Percentiles rank a stretch among this genome's conserved stretches.
Conservation (phyloP, 2,797 vertebrate genomes). For the Lophius americanus region DNA sequence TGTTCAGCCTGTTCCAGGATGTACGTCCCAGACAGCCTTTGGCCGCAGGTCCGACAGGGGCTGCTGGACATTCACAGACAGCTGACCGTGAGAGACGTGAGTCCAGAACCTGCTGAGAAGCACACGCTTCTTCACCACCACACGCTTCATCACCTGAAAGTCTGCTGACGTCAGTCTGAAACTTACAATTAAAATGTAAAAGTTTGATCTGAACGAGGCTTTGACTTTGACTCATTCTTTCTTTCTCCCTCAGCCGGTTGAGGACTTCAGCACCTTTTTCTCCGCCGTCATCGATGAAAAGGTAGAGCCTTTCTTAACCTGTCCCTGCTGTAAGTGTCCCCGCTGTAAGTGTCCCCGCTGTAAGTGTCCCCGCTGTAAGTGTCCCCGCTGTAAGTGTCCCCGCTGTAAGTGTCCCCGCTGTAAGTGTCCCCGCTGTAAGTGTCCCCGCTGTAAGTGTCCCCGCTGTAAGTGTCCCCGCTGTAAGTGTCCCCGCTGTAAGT, state of each 20-base stretch:
- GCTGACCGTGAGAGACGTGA: slow-evolving; percentile 92
- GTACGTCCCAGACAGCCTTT: slow-evolving; percentile 88
- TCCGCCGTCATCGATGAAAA: slow-evolving; percentile 95
- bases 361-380: background rate
- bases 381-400: background rate
- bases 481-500: background rate
- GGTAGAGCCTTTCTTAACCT: slow-evolving; percentile 52
- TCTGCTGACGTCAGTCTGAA: no score
- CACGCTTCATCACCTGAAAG: no score
- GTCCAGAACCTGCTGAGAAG: background rate
- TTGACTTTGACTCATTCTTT: background rate
- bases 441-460: background rate
- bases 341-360: background rate
- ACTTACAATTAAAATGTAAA: no score
- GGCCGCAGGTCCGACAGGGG: slow-evolving; percentile 87
- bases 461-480: background rate
- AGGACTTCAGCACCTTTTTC: slow-evolving; percentile 90
- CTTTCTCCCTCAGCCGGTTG: slow-evolving; percentile 82
- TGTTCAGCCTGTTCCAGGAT: slow-evolving; percentile 96
- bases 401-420: background rate
- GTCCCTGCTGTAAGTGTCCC: background rate
- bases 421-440: background rate
- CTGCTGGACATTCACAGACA: slow-evolving; percentile 86
- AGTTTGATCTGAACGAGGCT: no score
- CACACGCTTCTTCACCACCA: no score